Evolutionary conservation across 2,113 vertebrate species (phyloP).

Genomic region (Seriola rivoliana): DNA sequence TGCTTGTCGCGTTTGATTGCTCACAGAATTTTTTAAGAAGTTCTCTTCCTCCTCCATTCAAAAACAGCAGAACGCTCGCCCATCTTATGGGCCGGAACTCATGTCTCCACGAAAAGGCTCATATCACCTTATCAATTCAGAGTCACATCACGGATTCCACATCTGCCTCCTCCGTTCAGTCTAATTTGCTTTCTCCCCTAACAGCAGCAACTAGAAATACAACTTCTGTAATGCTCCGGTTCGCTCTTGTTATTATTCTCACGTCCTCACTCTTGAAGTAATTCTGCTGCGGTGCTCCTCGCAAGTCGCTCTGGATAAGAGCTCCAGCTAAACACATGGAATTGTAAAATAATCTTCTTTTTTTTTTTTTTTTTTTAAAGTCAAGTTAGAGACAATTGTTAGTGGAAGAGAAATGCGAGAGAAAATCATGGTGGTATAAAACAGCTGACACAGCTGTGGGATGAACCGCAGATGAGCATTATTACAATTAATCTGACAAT

Average conservation of each 20-base stretch:
- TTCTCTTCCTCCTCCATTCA: conserved; percentile 28
- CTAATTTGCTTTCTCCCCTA: conserved; percentile 49
- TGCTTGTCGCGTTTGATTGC: conserved; percentile 45
- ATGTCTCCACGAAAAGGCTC: conserved; percentile 21
- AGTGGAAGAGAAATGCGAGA: conserved; percentile 11
- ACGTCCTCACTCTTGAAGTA: conserved; percentile 58
- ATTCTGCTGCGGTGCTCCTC: conserved; percentile 55
- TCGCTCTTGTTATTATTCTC: conserved; percentile 54
- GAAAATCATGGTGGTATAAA: conserved; percentile 6
- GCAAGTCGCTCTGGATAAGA: conserved; percentile 50
- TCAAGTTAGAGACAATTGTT: conserved; percentile 37
- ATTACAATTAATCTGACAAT: conserved; percentile 64
- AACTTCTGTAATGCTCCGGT: conserved; percentile 8
- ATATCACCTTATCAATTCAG: conserved; percentile 44
- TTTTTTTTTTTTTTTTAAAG: not conserved
- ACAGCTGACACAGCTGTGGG: conserved; percentile 54
- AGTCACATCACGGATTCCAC: conserved; percentile 43
- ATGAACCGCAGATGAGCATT: conserved; percentile 33
- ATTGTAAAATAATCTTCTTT: conserved; percentile 48
- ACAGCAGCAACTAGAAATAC: conserved; percentile 28
- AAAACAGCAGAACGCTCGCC: conserved; percentile 21
- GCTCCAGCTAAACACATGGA: conserved; percentile 55
- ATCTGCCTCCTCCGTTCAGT: conserved; percentile 37
- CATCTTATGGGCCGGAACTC: conserved; percentile 39
- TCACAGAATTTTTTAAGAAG: conserved; percentile 30